Evolutionary conservation across 1,140 invertebrate genomes (phyloP), one percentile per base, ranked within the genome.

Genomic region (Eurosta solidaginis): DNA sequence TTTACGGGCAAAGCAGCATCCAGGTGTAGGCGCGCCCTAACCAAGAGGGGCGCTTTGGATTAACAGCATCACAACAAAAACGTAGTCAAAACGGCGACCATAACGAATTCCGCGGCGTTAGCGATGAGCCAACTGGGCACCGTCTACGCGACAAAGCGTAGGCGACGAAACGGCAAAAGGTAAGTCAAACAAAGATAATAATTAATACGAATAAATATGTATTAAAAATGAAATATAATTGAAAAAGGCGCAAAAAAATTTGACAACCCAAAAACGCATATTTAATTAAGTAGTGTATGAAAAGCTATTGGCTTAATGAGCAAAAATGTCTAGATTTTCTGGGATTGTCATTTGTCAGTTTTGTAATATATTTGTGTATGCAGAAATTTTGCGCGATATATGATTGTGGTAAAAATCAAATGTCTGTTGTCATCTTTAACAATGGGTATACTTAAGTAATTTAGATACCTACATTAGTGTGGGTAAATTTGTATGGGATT

Each of bases 131-230:
- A 97, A 84, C 92, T 97, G 81, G 95, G 95, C 79, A 97, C 96
- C 82, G 96, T 97, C 83, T 98, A 98, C 88, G 96, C 96, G 78
- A 98, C 96, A 77, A 98, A 98, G 88, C 89, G 96, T 83, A 90
- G 96, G 86, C 90, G 96, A 84, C 90, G 96, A 82, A 98, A 97
- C 89, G 96, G 96, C 81, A 98, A 98, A 91, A 97, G 95, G 96
- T 98, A 89, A 90, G 90, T 79, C 20, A n/a, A 74, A 25, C 17
- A 68, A 40, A 33, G 50, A 25, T 2, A 59, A 3, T 59, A 12
- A 59, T 10, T 7, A 59, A 36, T 12, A 36, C 17, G 1, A n/a
- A 36, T 17, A 59, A 33, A 10, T 29, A 27, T 2, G n/a, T 0
- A 54, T 3, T 12, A 54, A 54, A 59, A 33, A 59, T 29, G 0